These are phyloP conservation scores for Syrista parreyssii DNA, from an alignment of 2,888 invertebrate species.

Conservation along the genomic window DNA sequence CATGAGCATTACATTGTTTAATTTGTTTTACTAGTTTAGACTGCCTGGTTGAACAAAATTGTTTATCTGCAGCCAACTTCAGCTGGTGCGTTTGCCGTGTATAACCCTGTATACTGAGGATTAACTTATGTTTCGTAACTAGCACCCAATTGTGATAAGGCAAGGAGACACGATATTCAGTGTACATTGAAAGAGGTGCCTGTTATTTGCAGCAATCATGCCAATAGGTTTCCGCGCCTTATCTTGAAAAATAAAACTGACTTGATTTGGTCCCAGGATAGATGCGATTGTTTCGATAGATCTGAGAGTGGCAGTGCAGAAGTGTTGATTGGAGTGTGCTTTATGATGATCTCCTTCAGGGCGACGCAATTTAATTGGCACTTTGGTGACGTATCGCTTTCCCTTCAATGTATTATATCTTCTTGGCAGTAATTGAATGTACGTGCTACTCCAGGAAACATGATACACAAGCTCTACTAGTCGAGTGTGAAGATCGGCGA, in stretches of 20 bases:
- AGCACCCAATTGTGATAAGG: slow-evolving; percentile 53
- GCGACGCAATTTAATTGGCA: neutral
- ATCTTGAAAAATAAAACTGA: slow-evolving; percentile 39
- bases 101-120: slow-evolving; percentile 24
- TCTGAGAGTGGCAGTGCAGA: neutral
- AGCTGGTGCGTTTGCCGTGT: too few species aligned
- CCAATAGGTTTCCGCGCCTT: slow-evolving; percentile 50
- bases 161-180: slow-evolving; percentile 40
- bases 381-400: slow-evolving; percentile 2
- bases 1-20: too few species aligned
- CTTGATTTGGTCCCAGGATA: slow-evolving; percentile 26
- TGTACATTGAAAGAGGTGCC: slow-evolving; percentile 47
- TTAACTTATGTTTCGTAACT: slow-evolving; percentile 47
- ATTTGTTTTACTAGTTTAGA: too few species aligned
- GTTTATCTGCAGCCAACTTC: too few species aligned
- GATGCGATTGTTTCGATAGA: slow-evolving; percentile 34
- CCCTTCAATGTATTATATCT: neutral
- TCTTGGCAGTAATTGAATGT: slow-evolving; percentile 9
- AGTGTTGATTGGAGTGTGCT: neutral
- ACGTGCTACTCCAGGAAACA: slow-evolving; percentile 26
- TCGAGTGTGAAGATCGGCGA: slow-evolving; percentile 25
- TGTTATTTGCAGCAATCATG: slow-evolving; percentile 48
- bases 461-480: slow-evolving; percentile 25
- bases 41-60: too few species aligned
- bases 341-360: neutral